phyloP scores from a whole-genome alignment of 2,888 invertebrate genomes.

The Pyrgus malvae region DNA sequence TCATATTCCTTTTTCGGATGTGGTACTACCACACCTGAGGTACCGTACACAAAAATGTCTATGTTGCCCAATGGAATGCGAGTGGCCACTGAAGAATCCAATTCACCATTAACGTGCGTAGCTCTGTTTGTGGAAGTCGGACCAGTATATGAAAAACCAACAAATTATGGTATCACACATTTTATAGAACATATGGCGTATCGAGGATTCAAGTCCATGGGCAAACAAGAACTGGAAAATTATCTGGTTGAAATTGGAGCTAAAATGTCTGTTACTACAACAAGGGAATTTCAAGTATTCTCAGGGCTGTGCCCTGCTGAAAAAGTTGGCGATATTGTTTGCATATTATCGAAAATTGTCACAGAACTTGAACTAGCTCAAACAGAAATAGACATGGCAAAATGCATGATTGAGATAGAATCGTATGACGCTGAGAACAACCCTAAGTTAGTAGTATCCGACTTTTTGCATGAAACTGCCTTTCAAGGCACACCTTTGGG shows the following conservation, averaged over 20 bases:
- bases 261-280: constrained; percentile 48
- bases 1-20: constrained; percentile 5
- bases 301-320: constrained; percentile 41
- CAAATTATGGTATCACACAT: constrained; percentile 60
- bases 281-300: constrained; percentile 57
- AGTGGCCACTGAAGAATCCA: constrained; percentile 50
- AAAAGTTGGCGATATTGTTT: constrained; percentile 35
- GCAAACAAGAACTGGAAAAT: constrained; percentile 39
- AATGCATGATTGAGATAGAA: constrained; percentile 51
- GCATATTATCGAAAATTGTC: constrained; percentile 45
- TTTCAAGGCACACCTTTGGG: constrained; percentile 72
- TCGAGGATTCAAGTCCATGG: constrained; percentile 48
- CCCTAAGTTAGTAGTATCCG: constrained; percentile 58
- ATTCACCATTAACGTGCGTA: constrained; percentile 47
- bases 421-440: constrained; percentile 57
- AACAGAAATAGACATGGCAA: constrained; percentile 48
- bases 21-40: neutral
- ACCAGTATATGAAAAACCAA: constrained; percentile 52
- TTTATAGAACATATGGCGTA: constrained; percentile 64
- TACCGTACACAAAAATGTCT: constrained; percentile 28
- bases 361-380: constrained; percentile 45
- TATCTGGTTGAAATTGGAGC: constrained; percentile 39
- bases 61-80: constrained; percentile 54
- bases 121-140: constrained; percentile 55
- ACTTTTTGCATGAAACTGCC: constrained; percentile 72